A percentile compares a stretch with the other conserved stretches of the same genome.
Evolutionary conservation across 2,113 vertebrate genomes (phyloP).

Genomic region (Leptocoma aspasia): DNA sequence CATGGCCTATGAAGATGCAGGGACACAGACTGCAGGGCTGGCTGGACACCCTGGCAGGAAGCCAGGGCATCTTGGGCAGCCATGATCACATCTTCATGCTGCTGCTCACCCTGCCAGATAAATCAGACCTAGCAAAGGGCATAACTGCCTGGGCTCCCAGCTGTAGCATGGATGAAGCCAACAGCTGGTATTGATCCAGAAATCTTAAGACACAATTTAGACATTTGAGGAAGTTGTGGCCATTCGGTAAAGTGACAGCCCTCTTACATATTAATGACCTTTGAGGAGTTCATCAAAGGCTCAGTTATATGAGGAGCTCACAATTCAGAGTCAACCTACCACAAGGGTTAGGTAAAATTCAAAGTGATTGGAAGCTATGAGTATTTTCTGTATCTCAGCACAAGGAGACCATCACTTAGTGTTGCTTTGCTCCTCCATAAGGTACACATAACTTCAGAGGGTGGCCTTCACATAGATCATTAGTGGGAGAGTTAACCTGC

Average conservation of each 20-base stretch:
- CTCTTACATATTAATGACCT: background rate
- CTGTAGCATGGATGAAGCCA: background rate
- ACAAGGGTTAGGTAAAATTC: background rate
- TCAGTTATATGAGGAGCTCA: background rate
- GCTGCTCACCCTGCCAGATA: background rate
- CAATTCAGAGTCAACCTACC: accelerated
- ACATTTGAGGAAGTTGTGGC: background rate
- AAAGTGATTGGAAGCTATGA: background rate
- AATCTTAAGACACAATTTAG: background rate
- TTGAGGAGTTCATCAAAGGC: background rate
- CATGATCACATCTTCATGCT: background rate
- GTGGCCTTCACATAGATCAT: background rate
- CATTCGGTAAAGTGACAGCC: background rate
- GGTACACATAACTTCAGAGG: background rate
- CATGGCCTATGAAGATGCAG: background rate
- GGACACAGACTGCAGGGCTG: background rate
- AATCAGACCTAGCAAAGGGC: background rate
- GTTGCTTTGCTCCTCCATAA: background rate
- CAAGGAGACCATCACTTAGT: background rate
- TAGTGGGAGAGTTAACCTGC: background rate
- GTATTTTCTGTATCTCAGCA: background rate
- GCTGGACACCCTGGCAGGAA: background rate
- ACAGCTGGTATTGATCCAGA: background rate
- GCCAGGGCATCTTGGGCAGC: background rate
- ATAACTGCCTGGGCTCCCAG: background rate